Evolutionary conservation across 2,888 invertebrate species (phyloP).

Genomic region (Chaetogeoica ovagalla): DNA sequence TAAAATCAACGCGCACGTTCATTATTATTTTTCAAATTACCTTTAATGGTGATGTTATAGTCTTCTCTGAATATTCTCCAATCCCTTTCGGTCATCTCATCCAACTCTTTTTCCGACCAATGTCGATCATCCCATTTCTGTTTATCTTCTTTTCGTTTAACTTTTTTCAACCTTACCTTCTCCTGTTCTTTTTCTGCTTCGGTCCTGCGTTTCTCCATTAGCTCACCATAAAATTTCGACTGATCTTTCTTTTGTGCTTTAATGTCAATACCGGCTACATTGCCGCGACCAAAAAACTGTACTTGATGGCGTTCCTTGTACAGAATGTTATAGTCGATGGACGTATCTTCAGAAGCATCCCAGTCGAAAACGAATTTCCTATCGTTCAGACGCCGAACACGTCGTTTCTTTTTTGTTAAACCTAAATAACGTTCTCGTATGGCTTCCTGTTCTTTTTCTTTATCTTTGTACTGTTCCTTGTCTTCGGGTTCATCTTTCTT

Average conservation of each 20-base stretch:
- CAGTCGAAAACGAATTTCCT: conserved; percentile 99
- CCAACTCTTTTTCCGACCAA: conserved; percentile 92
- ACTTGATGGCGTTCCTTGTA: conserved; percentile 97
- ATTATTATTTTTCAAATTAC: conserved; percentile 56
- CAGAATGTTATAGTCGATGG: conserved; percentile 93
- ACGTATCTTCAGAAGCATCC: conserved; percentile 99
- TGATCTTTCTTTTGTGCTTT: conserved; percentile 94
- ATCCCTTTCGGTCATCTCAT: conserved; percentile 98
- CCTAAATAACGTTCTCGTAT: conserved; percentile 95
- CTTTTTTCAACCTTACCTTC: conserved; percentile 80
- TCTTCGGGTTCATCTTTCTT: conserved; percentile 60
- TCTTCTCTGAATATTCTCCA: conserved; percentile 99
- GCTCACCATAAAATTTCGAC: conserved; percentile 93
- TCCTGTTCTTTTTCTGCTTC: conserved; percentile 66
- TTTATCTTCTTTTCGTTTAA: conserved; percentile 94
- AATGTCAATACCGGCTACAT: conserved; percentile 97
- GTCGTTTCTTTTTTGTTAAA: conserved; percentile 86
- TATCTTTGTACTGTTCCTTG: conserved; percentile 75
- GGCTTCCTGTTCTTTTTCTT: conserved; percentile 90
- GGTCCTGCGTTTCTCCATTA: conserved; percentile 91
- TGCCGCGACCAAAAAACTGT: conserved; percentile 96
- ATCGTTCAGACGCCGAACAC: conserved; percentile 92
- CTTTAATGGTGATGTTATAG: conserved; percentile 97
- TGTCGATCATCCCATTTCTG: conserved; percentile 99
- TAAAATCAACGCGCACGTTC: not conserved